Conservation (phyloP, 2,888 invertebrate genomes). For the Mesodorylaimus sp. region DNA sequence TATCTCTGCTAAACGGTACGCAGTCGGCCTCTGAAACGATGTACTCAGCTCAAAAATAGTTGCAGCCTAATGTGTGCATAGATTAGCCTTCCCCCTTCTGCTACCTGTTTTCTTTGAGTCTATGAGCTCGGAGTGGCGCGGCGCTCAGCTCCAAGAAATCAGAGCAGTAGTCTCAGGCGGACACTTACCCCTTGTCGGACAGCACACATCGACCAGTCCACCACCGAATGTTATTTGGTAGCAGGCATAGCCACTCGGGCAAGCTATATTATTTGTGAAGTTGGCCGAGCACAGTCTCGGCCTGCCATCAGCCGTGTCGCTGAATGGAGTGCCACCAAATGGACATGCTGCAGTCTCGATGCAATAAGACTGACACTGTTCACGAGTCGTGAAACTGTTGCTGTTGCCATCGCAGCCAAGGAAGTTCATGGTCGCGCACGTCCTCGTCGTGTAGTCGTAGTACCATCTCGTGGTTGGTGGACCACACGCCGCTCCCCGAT, state of each 20-base stretch:
- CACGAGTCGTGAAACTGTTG: slow-evolving; percentile 26
- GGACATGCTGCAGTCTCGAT: slow-evolving; percentile 20
- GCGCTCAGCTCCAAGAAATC: too few species aligned
- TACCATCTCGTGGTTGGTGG: slow-evolving; percentile 24
- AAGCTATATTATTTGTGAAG: too few species aligned
- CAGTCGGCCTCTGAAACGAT: too few species aligned
- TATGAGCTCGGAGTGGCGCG: too few species aligned
- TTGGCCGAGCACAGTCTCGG: slow-evolving; percentile 22
- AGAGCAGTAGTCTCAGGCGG: too few species aligned
- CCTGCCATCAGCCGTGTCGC: slow-evolving; percentile 22
- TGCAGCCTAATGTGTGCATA: too few species aligned
- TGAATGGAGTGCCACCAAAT: slow-evolving; percentile 25
- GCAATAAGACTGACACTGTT: slow-evolving; percentile 23
- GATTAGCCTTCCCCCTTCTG: too few species aligned
- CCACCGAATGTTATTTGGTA: neutral
- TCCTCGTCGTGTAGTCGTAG: slow-evolving; percentile 17
- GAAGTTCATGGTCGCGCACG: slow-evolving; percentile 23
- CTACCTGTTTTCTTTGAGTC: too few species aligned
- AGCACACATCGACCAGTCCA: neutral
- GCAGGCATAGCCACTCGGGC: slow-evolving; percentile 8
- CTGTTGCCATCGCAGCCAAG: slow-evolving; percentile 24
- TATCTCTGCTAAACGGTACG: too few species aligned
- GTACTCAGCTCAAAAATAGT: too few species aligned
- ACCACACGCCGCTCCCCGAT: slow-evolving; percentile 26
- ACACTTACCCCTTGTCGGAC: slow-evolving; percentile 8